phyloP scores from a whole-genome alignment of 1,140 invertebrate genomes.

The Mamestra configurata region DNA sequence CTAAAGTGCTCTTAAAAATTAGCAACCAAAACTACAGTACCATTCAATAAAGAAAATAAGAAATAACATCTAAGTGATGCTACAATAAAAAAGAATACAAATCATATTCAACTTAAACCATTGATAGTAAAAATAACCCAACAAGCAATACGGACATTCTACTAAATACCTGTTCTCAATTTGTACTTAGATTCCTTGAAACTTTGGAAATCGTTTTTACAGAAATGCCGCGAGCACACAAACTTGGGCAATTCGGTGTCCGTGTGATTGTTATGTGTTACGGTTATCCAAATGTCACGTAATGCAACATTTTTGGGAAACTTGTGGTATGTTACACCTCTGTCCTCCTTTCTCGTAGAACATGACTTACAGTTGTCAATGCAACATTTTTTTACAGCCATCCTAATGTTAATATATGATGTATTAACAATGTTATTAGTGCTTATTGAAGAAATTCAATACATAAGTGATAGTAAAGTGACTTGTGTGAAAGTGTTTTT shows the following conservation, averaged over 20 bases:
- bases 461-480: not conserved
- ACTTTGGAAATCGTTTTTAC: constrained; percentile 80
- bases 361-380: constrained; percentile 77
- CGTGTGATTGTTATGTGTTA: constrained; percentile 61
- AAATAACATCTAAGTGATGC: constrained; percentile 5
- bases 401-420: constrained; percentile 64
- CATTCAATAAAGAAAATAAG: constrained; percentile 28
- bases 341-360: constrained; percentile 76
- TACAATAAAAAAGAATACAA: constrained; percentile 13
- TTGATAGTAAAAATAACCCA: constrained; percentile 39
- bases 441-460: constrained; percentile 6
- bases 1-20: constrained; percentile 8
- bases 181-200: constrained; percentile 80
- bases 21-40: constrained; percentile 39
- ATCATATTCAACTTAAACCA: constrained; percentile 37
- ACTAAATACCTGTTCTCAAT: constrained; percentile 76
- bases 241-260: constrained; percentile 62
- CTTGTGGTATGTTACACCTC: constrained; percentile 81
- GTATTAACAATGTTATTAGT: constrained; percentile 45
- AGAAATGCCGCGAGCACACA: constrained; percentile 82
- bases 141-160: constrained; percentile 52
- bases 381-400: constrained; percentile 81
- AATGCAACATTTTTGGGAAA: constrained; percentile 76
- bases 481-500: not conserved
- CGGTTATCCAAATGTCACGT: constrained; percentile 67